Evolutionary conservation across 2,888 invertebrate species (phyloP).

Genomic region (Cotesia congregata): DNA sequence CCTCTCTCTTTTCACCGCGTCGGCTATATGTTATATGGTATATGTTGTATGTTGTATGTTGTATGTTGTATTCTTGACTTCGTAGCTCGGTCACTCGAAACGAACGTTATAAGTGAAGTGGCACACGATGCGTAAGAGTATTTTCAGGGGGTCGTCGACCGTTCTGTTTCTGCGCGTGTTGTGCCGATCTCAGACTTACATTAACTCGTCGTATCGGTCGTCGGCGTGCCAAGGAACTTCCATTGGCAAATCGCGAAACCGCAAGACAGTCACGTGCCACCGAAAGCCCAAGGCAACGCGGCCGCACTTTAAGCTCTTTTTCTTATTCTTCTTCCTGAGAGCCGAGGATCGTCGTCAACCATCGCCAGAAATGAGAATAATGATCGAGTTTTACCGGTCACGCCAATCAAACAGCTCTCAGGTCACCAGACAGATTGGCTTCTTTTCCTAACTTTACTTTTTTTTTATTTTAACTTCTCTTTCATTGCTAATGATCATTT

Average conservation of each 20-base stretch:
- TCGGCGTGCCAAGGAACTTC: conserved; percentile 49
- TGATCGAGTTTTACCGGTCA: neutral
- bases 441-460: neutral
- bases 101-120: conserved; percentile 57
- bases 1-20: conserved; percentile 17
- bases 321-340: too few relatives aligned
- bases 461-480: neutral
- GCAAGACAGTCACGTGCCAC: neutral
- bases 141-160: conserved; percentile 59
- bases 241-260: neutral
- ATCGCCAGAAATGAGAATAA: neutral
- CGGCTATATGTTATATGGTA: neutral
- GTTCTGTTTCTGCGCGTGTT: conserved; percentile 58
- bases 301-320: neutral
- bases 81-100: conserved; percentile 41
- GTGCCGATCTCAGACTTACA: conserved; percentile 37
- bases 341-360: neutral
- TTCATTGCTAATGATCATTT: neutral
- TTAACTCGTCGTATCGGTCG: conserved; percentile 41
- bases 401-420: neutral
- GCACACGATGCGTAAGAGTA: conserved; percentile 61
- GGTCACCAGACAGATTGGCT: neutral
- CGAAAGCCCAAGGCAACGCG: conserved; percentile 13
- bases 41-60: neutral
- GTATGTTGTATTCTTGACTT: neutral